A percentile compares a stretch with the other conserved stretches of the same genome.
Evolutionary conservation across 1,140 invertebrate species (phyloP).

Genomic region (Brachionus rubens): DNA sequence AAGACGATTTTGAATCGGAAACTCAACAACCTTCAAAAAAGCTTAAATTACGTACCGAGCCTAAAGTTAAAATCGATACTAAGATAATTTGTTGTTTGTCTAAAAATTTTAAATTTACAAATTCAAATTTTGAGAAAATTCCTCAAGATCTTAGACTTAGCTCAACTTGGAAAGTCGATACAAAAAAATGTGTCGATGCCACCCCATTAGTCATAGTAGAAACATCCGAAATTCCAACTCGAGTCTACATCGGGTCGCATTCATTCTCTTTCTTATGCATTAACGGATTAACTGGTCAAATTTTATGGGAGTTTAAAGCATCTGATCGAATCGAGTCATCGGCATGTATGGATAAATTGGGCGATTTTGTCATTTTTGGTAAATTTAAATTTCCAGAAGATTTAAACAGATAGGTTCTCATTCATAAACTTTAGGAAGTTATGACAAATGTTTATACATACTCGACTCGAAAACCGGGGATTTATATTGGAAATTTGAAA

Average conservation of each 20-base stretch:
- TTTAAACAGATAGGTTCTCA: background rate
- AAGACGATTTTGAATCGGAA: background rate
- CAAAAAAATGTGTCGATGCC: constrained; percentile 70
- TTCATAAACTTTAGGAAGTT: constrained; percentile 63
- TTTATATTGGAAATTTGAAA: constrained; percentile 66
- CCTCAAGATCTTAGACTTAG: too few species aligned
- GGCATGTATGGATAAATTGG: constrained; percentile 59
- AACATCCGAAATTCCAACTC: constrained; percentile 48
- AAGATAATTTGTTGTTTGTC: constrained; percentile 47
- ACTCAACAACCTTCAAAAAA: too few species aligned
- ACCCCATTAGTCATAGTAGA: constrained; percentile 64
- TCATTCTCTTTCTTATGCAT: constrained; percentile 65
- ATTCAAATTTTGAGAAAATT: background rate
- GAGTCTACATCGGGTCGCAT: constrained; percentile 65
- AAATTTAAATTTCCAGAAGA: constrained; percentile 48
- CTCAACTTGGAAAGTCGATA: constrained; percentile 64
- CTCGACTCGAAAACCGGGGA: constrained; percentile 63
- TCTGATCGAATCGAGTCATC: constrained; percentile 66
- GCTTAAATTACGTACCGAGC: too few species aligned
- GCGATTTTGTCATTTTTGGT: constrained; percentile 58
- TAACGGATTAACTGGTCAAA: constrained; percentile 56
- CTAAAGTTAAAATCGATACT: background rate
- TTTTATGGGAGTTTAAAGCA: constrained; percentile 59
- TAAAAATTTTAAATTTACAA: constrained; percentile 47
- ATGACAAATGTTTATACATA: constrained; percentile 68